A percentile compares a stretch with the other conserved stretches of the same genome.
These are phyloP conservation scores for Papilio machaon DNA, from an alignment of 1,140 invertebrate genomes.

Conservation along the genomic window DNA sequence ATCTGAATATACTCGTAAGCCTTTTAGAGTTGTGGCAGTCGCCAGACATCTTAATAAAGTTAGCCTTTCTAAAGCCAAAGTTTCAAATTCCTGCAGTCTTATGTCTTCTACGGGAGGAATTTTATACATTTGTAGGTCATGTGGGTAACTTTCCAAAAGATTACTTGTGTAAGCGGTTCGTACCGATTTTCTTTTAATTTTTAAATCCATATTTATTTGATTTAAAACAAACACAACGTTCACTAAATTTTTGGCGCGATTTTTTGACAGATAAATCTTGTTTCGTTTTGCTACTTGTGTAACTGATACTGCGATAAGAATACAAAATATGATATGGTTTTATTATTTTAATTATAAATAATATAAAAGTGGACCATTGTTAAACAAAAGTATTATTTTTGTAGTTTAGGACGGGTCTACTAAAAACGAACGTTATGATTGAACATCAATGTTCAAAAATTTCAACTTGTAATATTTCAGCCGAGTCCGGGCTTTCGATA, in stretches of 20 bases:
- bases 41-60: conserved; percentile 90
- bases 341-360: background rate
- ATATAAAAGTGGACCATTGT: too few relatives aligned
- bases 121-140: conserved; percentile 91
- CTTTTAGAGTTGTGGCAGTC: conserved; percentile 85
- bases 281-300: background rate
- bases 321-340: background rate
- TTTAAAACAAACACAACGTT: background rate
- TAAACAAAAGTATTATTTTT: background rate
- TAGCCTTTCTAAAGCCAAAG: conserved; percentile 91
- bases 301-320: background rate
- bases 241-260: conserved; percentile 13
- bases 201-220: conserved; percentile 70
- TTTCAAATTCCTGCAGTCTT: conserved; percentile 93
- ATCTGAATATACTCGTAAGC: conserved; percentile 84
- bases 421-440: background rate
- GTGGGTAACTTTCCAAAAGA: conserved; percentile 83
- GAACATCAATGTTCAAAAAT: background rate
- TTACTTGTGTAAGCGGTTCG: conserved; percentile 60
- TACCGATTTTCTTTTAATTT: conserved; percentile 74
- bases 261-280: conserved; percentile 9
- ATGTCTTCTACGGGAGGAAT: conserved; percentile 89
- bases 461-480: background rate
- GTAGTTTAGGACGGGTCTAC: background rate
- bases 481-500: background rate